Evolutionary conservation across 2,888 invertebrate genomes (phyloP).

Genomic region (Thysanoteuthis rhombus): DNA sequence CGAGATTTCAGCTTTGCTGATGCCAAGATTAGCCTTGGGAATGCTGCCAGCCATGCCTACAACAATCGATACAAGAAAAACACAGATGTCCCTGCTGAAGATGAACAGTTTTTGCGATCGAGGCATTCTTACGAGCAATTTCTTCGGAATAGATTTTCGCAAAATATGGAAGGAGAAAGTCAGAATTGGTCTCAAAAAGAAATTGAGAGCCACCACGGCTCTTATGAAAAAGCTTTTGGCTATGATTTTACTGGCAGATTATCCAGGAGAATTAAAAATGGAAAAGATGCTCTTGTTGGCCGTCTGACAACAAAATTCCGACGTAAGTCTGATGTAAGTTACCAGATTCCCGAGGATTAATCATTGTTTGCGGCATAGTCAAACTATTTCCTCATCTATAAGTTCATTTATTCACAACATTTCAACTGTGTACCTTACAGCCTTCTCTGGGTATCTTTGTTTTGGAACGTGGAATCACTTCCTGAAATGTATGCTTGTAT

Average conservation of each 20-base stretch:
- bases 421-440: too few relatives aligned
- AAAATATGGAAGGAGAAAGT: not conserved
- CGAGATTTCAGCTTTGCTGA: constrained; percentile 43
- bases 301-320: not conserved
- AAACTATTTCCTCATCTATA: too few relatives aligned
- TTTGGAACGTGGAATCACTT: too few relatives aligned
- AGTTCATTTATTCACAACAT: too few relatives aligned
- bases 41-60: not conserved
- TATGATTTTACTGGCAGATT: not conserved
- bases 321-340: not conserved
- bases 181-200: not conserved
- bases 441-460: too few relatives aligned
- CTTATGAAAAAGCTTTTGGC: not conserved
- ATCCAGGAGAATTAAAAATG: not conserved
- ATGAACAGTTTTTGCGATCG: not conserved
- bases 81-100: not conserved
- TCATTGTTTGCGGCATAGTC: too few relatives aligned
- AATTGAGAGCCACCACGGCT: not conserved
- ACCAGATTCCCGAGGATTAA: not conserved
- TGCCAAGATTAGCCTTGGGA: constrained; percentile 39
- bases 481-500: too few relatives aligned
- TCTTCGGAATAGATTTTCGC: not conserved
- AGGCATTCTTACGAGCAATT: constrained; percentile 23
- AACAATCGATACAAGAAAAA: constrained; percentile 19
- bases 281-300: not conserved